Conservation (phyloP, 2,113 vertebrate species). For the Elephantulus edwardii region DNA sequence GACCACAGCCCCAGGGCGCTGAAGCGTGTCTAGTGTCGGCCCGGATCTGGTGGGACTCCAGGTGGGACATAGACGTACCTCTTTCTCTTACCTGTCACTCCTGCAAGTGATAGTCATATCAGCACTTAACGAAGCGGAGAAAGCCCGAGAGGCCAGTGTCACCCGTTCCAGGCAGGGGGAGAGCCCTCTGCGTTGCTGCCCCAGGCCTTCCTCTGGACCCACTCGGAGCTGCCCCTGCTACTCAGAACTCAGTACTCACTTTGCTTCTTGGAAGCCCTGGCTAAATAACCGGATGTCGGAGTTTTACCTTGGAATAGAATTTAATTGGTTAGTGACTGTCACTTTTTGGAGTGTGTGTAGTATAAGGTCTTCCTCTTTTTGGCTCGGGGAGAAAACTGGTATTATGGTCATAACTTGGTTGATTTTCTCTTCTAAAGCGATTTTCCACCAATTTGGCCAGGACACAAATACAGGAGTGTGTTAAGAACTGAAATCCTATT, state of each 20-base stretch:
- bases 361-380: background rate
- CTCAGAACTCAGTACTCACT: background rate
- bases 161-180: background rate
- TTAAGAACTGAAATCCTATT: conserved; percentile 16
- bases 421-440: background rate
- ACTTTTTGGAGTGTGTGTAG: conserved; percentile 16
- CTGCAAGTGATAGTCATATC: conserved; percentile 18
- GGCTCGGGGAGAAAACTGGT: background rate
- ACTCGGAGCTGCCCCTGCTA: background rate
- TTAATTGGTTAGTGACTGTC: background rate
- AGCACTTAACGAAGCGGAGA: background rate
- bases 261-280: background rate
- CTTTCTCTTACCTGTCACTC: background rate
- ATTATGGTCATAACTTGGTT: conserved; percentile 8
- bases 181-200: background rate
- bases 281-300: background rate
- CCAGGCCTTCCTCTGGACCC: background rate
- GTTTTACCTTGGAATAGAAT: background rate
- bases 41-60: background rate
- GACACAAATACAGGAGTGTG: background rate
- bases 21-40: background rate
- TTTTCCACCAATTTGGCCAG: background rate
- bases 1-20: background rate
- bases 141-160: background rate
- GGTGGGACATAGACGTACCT: background rate